Conservation (phyloP, 1,140 invertebrate genomes). For the Drosophila fuyamai region DNA sequence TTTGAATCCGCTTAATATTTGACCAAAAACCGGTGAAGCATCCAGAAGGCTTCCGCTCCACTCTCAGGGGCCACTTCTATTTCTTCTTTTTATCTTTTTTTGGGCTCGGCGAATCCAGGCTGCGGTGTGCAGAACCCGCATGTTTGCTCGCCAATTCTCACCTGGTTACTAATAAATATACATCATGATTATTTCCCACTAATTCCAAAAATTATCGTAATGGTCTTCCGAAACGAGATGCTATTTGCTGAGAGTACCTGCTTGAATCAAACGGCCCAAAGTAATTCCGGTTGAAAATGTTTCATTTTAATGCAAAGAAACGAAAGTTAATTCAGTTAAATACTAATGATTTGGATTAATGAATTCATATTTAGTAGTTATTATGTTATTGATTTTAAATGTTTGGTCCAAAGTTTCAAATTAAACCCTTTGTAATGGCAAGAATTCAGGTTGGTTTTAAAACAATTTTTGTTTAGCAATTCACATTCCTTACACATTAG, state of each 20-base stretch:
- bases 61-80: conserved; percentile 3
- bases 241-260: conserved; percentile 8
- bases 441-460: too few species aligned
- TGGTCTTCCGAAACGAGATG: conserved; percentile 44
- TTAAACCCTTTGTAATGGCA: too few species aligned
- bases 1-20: conserved; percentile 48
- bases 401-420: too few species aligned
- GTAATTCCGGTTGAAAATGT: conserved; percentile 28
- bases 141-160: conserved; percentile 66
- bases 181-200: conserved; percentile 80
- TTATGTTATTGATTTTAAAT: too few species aligned
- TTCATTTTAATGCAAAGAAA: neutral
- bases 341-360: neutral
- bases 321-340: conserved; percentile 15
- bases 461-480: too few species aligned
- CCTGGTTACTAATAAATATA: conserved; percentile 73
- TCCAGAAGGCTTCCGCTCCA: conserved; percentile 43
- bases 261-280: conserved; percentile 4
- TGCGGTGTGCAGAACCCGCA: conserved; percentile 58
- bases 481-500: too few species aligned
- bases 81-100: conserved; percentile 14
- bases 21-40: conserved; percentile 29
- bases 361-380: too few species aligned
- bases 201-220: conserved; percentile 78
- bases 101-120: conserved; percentile 42